Conservation (phyloP, 2,797 vertebrate genomes). For the Denticeps clupeoides region DNA sequence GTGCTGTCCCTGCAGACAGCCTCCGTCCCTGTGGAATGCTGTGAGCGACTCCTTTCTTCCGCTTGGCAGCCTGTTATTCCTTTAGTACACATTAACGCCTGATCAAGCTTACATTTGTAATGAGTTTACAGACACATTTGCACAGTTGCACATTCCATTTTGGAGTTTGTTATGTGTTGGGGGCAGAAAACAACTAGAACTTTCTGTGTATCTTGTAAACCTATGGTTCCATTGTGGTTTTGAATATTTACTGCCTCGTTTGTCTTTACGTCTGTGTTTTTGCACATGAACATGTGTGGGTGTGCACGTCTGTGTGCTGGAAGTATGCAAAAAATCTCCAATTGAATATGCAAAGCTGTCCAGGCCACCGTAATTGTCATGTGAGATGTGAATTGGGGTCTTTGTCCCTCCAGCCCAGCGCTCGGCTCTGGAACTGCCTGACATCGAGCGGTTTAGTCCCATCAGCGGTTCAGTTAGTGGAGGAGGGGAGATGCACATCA, state of each 20-base stretch:
- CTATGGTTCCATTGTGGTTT: no score
- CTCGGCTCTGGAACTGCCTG: constrained; percentile 87
- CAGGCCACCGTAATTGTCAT: no score
- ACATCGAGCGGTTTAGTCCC: constrained; percentile 79
- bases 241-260: no score
- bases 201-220: neutral
- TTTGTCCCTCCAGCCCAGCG: constrained; percentile 72
- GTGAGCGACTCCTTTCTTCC: constrained; percentile 57
- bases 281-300: neutral
- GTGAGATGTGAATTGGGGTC: neutral
- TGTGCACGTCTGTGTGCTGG: neutral
- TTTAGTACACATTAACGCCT: no score
- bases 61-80: no score
- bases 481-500: constrained; percentile 78
- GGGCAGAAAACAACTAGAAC: no score
- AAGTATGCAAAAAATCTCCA: no score
- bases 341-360: neutral
- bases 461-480: constrained; percentile 68
- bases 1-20: constrained; percentile 78
- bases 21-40: constrained; percentile 86
- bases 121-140: no score
- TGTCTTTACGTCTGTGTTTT: neutral
- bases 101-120: no score
- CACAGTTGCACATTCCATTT: no score
- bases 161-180: no score